Base-by-base conservation (phyloP, 2,888 invertebrate genomes). In the Cancer borealis region DNA sequence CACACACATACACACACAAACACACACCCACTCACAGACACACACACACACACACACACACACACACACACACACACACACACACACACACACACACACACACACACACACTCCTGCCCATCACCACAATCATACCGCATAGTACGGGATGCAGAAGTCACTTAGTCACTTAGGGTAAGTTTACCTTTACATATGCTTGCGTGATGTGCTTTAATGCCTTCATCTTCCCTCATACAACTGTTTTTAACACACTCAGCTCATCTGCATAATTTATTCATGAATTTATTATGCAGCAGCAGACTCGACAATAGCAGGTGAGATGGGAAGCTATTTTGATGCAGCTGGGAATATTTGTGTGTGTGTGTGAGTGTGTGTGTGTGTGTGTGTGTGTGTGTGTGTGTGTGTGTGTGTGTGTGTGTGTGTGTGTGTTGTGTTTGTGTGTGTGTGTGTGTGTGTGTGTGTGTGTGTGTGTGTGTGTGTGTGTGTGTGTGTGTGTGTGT, bases 191-290 rank as follows among this genome's bases (percentile, higher is more conserved):
- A 79, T 30, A 79, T 30, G 79, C 30, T 66, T 66, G 66, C 8
- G 79, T 10, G 79, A 30, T 30, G 10, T 30, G 8, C 26, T 30
- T 30, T 79, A 79, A 79, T 79, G 79, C 79, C 14, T 30, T 30
- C 79, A 30, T 12, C 79, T 79, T 79, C 12, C 30, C 79, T 12
- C 30, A 30, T 30, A 79, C 12, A 30, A 79, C 30, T 79, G 79
- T 79, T 79, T 79, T 79, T 79, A 79, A 10, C 79, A 3, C 10
- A 10, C 30, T 30, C 79, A 10, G 30, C 30, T 26, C 79, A 79
- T 79, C 79, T 30, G 79, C 79, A 79, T 79, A 30, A 79, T 79
- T 30, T 79, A 79, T 79, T 79, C 79, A 79, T 79, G 79, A 30
- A 79, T 79, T 30, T 79, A 79, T 79, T 79, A 79, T 79, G 79